These are phyloP conservation scores for Erythrolamprus reginae DNA, from an alignment of 2,113 vertebrate genomes.

Conservation along the genomic window DNA sequence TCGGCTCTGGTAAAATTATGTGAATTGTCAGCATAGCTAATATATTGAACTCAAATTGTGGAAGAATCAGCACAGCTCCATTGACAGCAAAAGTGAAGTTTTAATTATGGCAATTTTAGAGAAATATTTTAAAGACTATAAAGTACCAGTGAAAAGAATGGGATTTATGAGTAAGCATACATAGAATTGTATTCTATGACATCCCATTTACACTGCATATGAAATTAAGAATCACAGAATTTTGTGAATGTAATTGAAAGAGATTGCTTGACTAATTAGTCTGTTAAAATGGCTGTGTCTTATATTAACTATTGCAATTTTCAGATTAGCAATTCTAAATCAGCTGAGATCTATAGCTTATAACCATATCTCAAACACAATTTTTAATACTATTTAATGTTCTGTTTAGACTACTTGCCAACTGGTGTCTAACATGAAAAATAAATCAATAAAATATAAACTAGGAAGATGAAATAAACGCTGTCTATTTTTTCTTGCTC, in stretches of 20 bases:
- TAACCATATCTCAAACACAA: not conserved
- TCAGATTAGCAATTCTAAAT: not conserved
- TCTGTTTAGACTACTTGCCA: not conserved
- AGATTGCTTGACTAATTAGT: not conserved
- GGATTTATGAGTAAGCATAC: not conserved
- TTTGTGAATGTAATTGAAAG: not conserved
- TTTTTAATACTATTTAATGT: not conserved
- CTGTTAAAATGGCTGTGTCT: not conserved
- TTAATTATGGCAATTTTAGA: not conserved
- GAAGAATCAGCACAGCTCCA: not conserved
- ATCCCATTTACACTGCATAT: not conserved
- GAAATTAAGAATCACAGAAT: not conserved
- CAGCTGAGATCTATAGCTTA: not conserved
- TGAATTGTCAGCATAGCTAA: not conserved
- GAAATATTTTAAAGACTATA: not conserved
- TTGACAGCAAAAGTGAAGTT: not conserved
- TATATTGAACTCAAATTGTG: not conserved
- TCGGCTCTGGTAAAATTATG: not conserved
- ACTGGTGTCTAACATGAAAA: not conserved
- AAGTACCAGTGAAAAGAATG: no score
- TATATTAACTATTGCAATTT: not conserved
- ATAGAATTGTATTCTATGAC: not conserved
- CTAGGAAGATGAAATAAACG: not conserved
- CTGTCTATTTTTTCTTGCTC: not conserved
- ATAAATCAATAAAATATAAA: not conserved